Percentiles rank a stretch among this genome's conserved stretches.
phyloP scores from a whole-genome alignment of 2,113 vertebrate genomes.

The Brachionichthys hirsutus region DNA sequence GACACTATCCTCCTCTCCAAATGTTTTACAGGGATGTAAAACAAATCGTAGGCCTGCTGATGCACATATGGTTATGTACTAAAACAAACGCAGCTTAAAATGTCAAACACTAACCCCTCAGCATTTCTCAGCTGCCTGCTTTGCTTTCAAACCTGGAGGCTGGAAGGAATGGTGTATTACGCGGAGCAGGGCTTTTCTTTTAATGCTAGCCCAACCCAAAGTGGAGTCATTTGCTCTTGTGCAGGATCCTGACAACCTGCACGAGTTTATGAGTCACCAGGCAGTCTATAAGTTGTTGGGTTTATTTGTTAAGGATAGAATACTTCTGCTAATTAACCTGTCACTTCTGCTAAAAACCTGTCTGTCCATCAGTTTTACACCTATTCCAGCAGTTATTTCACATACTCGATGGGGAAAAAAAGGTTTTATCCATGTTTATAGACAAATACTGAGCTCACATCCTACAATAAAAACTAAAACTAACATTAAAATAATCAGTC shows the following conservation, averaged over 20 bases:
- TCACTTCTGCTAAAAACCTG: too few species aligned
- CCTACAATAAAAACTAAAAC: too few species aligned
- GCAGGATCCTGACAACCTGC: slow-evolving; percentile 30
- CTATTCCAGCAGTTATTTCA: slow-evolving; percentile 12
- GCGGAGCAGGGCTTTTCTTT: slow-evolving; percentile 37
- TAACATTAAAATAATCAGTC: too few species aligned
- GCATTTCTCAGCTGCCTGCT: slow-evolving; percentile 7
- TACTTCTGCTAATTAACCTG: too few species aligned
- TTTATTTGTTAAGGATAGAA: slow-evolving; percentile 30
- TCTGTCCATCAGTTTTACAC: neutral
- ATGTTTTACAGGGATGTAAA: slow-evolving; percentile 34
- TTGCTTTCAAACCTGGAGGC: slow-evolving; percentile 25
- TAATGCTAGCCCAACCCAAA: slow-evolving; percentile 6
- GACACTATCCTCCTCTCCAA: slow-evolving; percentile 3
- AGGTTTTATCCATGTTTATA: neutral
- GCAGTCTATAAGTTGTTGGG: slow-evolving; percentile 28
- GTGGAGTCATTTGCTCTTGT: slow-evolving; percentile 25
- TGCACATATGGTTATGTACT: slow-evolving; percentile 5
- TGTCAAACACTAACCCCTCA: slow-evolving; percentile 39
- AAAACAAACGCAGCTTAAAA: slow-evolving; percentile 27
- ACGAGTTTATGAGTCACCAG: slow-evolving; percentile 29
- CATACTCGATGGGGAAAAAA: neutral
- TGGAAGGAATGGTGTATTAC: slow-evolving; percentile 35
- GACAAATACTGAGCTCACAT: neutral
- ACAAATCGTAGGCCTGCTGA: slow-evolving; percentile 22